phyloP scores from a whole-genome alignment of 1,140 invertebrate species.

The Drosophila sproati region DNA sequence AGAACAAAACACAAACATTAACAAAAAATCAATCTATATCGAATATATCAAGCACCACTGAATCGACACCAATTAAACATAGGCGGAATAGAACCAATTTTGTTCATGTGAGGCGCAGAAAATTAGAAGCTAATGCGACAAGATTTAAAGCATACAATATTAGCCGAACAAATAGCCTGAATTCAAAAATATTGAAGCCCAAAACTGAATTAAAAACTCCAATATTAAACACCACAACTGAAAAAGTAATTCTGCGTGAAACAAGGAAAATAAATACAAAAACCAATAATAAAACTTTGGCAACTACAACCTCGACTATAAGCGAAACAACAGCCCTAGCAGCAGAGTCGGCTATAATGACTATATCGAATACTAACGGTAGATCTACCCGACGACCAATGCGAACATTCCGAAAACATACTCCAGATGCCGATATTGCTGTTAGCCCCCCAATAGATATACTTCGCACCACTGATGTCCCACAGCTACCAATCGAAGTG shows the following conservation, averaged over 20 bases:
- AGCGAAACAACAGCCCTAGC: constrained; percentile 10
- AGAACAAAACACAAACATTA: constrained; percentile 9
- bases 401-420: constrained; percentile 10
- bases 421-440: background rate
- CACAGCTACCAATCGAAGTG: constrained; percentile 37
- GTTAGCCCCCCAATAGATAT: background rate
- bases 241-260: background rate
- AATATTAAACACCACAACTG: background rate
- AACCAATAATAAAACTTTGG: background rate
- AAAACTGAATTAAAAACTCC: background rate
- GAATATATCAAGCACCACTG: constrained; percentile 5
- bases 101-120: constrained; percentile 9
- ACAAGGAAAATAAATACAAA: background rate
- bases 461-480: constrained; percentile 8
- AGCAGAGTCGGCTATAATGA: constrained; percentile 42
- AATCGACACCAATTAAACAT: background rate
- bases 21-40: background rate
- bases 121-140: constrained; percentile 6
- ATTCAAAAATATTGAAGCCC: constrained; percentile 4
- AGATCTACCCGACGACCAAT: constrained; percentile 2
- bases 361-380: constrained; percentile 33
- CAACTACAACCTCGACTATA: background rate
- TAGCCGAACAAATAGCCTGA: background rate
- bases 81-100: constrained; percentile 4
- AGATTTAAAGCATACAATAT: constrained; percentile 6